These are phyloP conservation scores for Conger conger DNA, from an alignment of 2,113 vertebrate genomes.

Conservation along the genomic window DNA sequence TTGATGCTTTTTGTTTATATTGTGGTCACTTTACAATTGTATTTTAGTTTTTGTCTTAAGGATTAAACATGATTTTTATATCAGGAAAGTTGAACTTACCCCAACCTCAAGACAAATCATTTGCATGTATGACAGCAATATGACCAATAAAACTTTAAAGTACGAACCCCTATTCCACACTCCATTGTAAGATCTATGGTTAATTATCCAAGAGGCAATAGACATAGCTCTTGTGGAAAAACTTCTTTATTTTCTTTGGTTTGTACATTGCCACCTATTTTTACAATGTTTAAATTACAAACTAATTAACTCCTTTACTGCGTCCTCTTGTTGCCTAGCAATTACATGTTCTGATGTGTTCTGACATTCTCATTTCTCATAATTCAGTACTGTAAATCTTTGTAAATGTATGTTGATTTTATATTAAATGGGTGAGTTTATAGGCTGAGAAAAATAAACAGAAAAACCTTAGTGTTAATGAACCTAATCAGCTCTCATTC, in stretches of 20 bases:
- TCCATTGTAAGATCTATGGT: slow-evolving; percentile 48
- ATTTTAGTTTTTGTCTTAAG: slow-evolving; percentile 31
- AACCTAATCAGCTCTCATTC: slow-evolving; percentile 57
- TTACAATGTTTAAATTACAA: slow-evolving; percentile 62
- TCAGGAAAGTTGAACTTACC: slow-evolving; percentile 27
- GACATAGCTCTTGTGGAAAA: slow-evolving; percentile 43
- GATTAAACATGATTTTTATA: slow-evolving; percentile 37
- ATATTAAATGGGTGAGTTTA: slow-evolving; percentile 63
- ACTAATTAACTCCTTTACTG: slow-evolving; percentile 63
- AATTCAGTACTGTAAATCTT: slow-evolving; percentile 84
- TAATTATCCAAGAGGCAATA: slow-evolving; percentile 41
- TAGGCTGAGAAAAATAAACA: slow-evolving; percentile 63
- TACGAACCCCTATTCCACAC: slow-evolving; percentile 47
- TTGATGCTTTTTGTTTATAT: slow-evolving; percentile 41
- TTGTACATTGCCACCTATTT: slow-evolving; percentile 49
- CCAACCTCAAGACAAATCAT: slow-evolving; percentile 20
- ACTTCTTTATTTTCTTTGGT: slow-evolving; percentile 40
- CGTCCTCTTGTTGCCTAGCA: slow-evolving; percentile 63
- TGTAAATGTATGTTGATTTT: slow-evolving; percentile 85
- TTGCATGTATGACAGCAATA: slow-evolving; percentile 48
- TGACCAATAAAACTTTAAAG: slow-evolving; percentile 62
- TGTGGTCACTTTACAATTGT: slow-evolving; percentile 47
- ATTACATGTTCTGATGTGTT: slow-evolving; percentile 54
- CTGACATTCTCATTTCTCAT: slow-evolving; percentile 64
- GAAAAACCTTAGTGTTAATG: slow-evolving; percentile 60